Percentiles rank a stretch among this genome's conserved stretches.
Conservation (phyloP, 2,797 vertebrate genomes). For the Peromyscus attwateri region DNA sequence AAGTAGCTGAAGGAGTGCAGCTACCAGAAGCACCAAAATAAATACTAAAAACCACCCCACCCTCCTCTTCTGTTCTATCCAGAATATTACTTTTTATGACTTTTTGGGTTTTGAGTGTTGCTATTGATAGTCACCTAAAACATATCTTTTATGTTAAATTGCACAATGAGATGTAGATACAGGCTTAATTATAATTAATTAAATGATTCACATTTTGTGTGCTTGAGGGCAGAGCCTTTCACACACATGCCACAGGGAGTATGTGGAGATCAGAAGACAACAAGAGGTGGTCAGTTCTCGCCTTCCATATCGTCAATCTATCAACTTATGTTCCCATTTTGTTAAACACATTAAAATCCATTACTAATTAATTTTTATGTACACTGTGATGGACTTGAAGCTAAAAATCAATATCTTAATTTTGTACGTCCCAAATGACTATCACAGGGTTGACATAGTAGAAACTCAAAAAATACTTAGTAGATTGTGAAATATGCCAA, state of each 20-base stretch:
- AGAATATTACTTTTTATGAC: neutral
- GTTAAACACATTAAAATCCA: neutral
- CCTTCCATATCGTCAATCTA: neutral
- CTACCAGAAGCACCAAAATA: neutral
- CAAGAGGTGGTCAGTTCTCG: neutral
- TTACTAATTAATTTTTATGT: neutral
- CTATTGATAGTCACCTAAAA: neutral
- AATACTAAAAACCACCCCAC: neutral
- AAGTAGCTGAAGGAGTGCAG: neutral
- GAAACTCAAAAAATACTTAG: neutral
- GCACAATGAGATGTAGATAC: neutral
- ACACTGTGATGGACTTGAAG: neutral
- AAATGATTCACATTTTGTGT: neutral
- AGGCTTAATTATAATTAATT: neutral
- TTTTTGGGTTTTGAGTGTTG: neutral
- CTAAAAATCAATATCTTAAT: slow-evolving; percentile 16
- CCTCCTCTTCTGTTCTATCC: neutral
- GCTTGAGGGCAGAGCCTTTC: neutral
- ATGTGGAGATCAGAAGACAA: neutral
- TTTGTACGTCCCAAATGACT: neutral
- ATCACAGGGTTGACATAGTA: neutral
- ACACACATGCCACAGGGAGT: neutral
- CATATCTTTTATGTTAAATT: neutral
- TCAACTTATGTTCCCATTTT: neutral
- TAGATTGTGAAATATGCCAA: neutral